Base-by-base conservation (phyloP, 2,113 vertebrate genomes). In the Spea multiplicata region DNA sequence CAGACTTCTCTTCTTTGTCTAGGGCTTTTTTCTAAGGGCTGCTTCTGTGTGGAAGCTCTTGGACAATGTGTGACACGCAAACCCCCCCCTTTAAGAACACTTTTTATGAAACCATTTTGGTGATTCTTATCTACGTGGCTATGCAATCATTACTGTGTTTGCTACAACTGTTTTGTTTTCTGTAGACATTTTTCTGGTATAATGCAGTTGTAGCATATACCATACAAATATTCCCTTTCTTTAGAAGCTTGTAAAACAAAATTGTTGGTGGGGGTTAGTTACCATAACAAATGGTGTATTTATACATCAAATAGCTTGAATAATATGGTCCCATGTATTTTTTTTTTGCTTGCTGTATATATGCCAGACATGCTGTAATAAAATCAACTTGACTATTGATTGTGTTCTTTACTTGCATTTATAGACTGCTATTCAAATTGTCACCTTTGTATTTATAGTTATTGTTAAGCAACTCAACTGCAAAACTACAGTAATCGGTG, bases 301-400 rank as follows among this genome's bases (percentile, higher is more conserved):
- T 88, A 93, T 88, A 92, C 88, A 91, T 90, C 83, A 50, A 53
- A 87, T 92, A 89, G 91, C 91, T 90, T 89, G 89, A 88, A 89
- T 91, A 89, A 84, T 83, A 82, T 89, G 87, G 91, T 88, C 87
- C 87, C 91, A 83, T 86, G 92, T 90, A 90, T 49, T 9, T 92
- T 91, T n/a, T n/a, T 89, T 92, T 88, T 91, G 91, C 90, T 93
- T 92, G 92, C 91, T 93, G 91, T 92, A 93, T 91, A 93, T 93
- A 87, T 91, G 91, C 91, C 90, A 90, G 89, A 91, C 87, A 87
- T 91, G 89, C 89, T 91, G 85, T 90, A 91, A 92, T 92, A 92
- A 93, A 91, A 91, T 59, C 30, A 1, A 52, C 50, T 2, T 52
- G 50, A 52, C 6, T 52, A 52, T 52, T 52, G 50, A 52, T 7